Evolutionary conservation across 2,113 vertebrate genomes (phyloP).

Genomic region (Myrmecobius fasciatus): DNA sequence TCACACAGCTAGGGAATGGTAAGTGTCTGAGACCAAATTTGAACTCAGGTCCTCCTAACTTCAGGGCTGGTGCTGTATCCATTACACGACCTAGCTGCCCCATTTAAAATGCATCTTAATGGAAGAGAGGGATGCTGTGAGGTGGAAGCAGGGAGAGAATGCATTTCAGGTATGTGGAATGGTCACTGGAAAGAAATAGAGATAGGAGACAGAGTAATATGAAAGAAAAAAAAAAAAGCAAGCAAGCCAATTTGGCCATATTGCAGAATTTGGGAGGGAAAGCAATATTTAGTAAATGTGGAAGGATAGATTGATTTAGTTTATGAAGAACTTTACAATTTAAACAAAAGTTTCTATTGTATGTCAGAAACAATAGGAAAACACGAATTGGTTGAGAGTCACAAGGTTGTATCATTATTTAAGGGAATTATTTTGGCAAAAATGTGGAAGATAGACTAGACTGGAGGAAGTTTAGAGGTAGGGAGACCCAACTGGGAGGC

Average conservation of each 20-base stretch:
- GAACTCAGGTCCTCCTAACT: too few relatives aligned
- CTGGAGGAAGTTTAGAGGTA: too few relatives aligned
- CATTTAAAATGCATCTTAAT: background rate
- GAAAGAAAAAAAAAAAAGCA: background rate
- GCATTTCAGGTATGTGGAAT: background rate
- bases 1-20: too few relatives aligned
- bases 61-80: too few relatives aligned
- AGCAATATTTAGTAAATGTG: background rate
- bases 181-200: background rate
- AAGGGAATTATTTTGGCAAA: background rate
- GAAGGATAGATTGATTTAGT: background rate
- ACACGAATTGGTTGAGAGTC: background rate
- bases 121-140: background rate
- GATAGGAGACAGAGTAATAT: background rate
- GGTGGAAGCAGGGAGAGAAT: background rate
- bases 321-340: background rate
- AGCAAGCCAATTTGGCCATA: background rate
- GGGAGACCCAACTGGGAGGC: too few relatives aligned
- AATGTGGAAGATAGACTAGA: background rate
- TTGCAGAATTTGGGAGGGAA: too few relatives aligned
- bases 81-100: too few relatives aligned
- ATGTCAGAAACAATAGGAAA: background rate
- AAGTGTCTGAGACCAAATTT: too few relatives aligned
- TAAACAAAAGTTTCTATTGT: background rate
- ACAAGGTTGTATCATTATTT: background rate